A percentile compares a stretch with the other conserved stretches of the same genome.
These are phyloP conservation scores for Malurus cyaneus DNA, from an alignment of 2,113 vertebrate genomes.

Conservation along the genomic window DNA sequence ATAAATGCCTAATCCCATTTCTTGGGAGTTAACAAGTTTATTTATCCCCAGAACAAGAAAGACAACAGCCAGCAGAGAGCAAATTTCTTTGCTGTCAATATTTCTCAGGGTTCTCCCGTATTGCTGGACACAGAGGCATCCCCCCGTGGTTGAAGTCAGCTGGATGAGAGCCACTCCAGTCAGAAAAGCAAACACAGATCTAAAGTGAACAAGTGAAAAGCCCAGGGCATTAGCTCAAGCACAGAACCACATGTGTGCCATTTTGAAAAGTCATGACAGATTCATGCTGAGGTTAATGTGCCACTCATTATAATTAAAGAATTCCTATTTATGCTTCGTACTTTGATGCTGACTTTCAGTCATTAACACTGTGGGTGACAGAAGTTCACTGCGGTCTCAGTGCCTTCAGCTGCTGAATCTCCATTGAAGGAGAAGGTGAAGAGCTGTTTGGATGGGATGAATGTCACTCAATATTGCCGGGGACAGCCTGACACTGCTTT, in stretches of 20 bases:
- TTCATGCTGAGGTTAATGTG: conserved; percentile 42
- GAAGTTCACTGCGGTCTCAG: neutral
- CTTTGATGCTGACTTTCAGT: conserved; percentile 19
- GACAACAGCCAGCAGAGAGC: neutral
- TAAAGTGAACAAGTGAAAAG: neutral
- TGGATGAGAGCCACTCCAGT: neutral
- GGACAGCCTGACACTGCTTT: neutral
- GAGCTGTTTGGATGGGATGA: neutral
- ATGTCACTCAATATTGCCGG: neutral
- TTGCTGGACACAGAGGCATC: neutral
- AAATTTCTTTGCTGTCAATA: neutral
- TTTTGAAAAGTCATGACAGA: conserved; percentile 36
- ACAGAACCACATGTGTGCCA: neutral
- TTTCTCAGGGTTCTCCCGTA: neutral
- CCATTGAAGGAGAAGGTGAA: neutral
- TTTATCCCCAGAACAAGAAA: conserved; percentile 26
- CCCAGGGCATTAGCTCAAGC: neutral
- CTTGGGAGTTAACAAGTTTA: neutral
- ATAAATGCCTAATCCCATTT: conserved; percentile 21
- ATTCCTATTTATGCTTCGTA: conserved; percentile 19
- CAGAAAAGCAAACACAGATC: conserved; percentile 11
- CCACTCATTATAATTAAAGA: conserved; percentile 47
- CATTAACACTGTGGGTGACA: neutral
- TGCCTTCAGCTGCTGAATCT: neutral
- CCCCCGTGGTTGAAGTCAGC: neutral